A percentile compares a stretch with the other conserved stretches of the same genome.
Conservation (phyloP, 2,797 vertebrate species). For the Cossypha polioptera region DNA sequence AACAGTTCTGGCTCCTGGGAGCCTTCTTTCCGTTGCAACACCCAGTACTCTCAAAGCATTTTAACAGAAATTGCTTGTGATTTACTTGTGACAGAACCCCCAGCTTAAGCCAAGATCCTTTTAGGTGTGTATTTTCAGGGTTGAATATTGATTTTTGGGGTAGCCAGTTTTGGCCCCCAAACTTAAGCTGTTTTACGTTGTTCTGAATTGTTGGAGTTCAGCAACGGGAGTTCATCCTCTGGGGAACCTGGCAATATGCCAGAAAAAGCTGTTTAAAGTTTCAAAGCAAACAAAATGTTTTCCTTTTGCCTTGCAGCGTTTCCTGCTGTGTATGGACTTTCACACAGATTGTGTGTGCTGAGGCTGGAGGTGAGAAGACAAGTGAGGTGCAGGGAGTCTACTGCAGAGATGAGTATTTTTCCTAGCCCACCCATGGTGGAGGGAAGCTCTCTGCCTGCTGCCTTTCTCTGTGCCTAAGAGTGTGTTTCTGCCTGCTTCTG, state of each 20-base stretch:
- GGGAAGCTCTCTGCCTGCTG: background rate
- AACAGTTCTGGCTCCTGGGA: background rate
- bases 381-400: background rate
- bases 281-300: background rate
- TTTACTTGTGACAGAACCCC: background rate
- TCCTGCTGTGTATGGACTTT: background rate
- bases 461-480: background rate
- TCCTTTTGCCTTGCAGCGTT: background rate
- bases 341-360: accelerated
- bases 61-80: background rate
- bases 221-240: background rate
- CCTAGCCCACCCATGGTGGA: background rate
- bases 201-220: background rate
- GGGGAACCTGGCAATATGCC: background rate
- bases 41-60: background rate
- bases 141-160: background rate
- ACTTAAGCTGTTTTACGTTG: background rate
- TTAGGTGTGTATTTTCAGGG: background rate
- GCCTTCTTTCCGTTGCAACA: background rate
- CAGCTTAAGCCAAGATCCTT: background rate
- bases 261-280: background rate
- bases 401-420: accelerated
- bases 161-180: background rate
- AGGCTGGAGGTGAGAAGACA: background rate
- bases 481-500: background rate